Conservation (phyloP, 2,797 vertebrate species). For the Cuculus canorus region DNA sequence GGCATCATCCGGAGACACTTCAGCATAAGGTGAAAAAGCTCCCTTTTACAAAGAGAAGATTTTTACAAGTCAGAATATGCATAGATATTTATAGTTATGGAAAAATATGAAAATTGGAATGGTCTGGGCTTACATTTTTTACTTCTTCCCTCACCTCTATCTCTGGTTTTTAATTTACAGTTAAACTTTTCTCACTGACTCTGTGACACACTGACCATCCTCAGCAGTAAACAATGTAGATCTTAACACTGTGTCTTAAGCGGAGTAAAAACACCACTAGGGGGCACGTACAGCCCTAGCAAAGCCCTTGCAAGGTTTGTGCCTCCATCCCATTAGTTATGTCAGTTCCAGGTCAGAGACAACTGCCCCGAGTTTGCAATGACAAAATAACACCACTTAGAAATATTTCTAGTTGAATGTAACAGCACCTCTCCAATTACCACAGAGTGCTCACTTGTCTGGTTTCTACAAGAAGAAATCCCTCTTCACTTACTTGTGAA, state of each 20-base stretch:
- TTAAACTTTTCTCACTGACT: not conserved
- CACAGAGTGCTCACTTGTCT: not conserved
- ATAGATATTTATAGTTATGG: not conserved
- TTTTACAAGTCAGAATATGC: not conserved
- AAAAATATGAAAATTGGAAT: not conserved
- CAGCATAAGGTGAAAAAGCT: not conserved
- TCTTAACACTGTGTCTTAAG: not conserved
- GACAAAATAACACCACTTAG: not conserved
- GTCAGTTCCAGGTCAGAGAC: not conserved
- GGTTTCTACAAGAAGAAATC: not conserved
- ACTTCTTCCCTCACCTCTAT: not conserved
- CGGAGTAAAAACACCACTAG: constrained; percentile 49
- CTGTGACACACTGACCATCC: not conserved
- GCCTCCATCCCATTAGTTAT: not conserved
- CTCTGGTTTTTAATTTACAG: not conserved
- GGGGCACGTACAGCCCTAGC: constrained; percentile 50
- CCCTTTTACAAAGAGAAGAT: not conserved
- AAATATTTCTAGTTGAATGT: not conserved
- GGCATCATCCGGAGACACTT: not conserved
- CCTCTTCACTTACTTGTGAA: not conserved
- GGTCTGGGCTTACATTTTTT: not conserved
- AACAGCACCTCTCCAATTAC: not conserved
- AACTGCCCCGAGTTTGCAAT: not conserved
- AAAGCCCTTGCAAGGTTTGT: constrained; percentile 16
- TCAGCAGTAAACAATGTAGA: not conserved